Base-by-base conservation (phyloP, 2,113 vertebrate genomes). In the Equus przewalskii region DNA sequence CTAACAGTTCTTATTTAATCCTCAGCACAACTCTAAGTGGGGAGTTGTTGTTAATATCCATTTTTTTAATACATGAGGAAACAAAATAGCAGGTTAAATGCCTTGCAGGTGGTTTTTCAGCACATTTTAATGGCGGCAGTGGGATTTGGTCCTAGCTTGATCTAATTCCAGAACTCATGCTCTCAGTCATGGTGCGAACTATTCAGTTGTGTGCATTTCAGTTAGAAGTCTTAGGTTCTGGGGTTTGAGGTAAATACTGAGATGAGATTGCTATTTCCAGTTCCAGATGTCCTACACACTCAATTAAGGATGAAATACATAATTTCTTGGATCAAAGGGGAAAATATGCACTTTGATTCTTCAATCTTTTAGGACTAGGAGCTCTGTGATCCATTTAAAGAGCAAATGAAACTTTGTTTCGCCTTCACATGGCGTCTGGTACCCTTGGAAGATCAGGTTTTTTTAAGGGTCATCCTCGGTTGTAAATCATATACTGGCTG, bases 351-450 rank as follows among this genome's bases (percentile, higher is more conserved):
- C 81, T 93, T 95, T 88, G 18, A 58, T 94, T 96, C 33, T 78
- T 80, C 5, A 18, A 41, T 88, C 18, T 70, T 96, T 91, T 58
- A 89, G 41, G 8, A 94, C 0, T 54, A 56, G n/a, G 14, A 24
- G 82, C 36, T 87, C 72, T 93, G 15, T 79, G 87, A 64, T 2
- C 33, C 18, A 69, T 72, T 96, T 93, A 84, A 54, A 86, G 67
- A 93, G 33, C 70, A 90, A 93, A 70, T 70, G 73, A 88, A 84
- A 60, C 8, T 72, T 90, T 78, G 10, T 89, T 94, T 90, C 83
- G 24, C 24, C 26, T 87, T 90, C 44, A 46, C 21, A 16, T 78
- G 60, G 10, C 30, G 73, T 65, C 92, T 51, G 36, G 22, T 92
- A 69, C 16, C 1, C 30, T 64, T 87, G 51, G 54, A 94, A 93